Evolutionary conservation across 2,113 vertebrate species (phyloP), one percentile per base, ranked within the genome.

Genomic region (Hippocampus zosterae): DNA sequence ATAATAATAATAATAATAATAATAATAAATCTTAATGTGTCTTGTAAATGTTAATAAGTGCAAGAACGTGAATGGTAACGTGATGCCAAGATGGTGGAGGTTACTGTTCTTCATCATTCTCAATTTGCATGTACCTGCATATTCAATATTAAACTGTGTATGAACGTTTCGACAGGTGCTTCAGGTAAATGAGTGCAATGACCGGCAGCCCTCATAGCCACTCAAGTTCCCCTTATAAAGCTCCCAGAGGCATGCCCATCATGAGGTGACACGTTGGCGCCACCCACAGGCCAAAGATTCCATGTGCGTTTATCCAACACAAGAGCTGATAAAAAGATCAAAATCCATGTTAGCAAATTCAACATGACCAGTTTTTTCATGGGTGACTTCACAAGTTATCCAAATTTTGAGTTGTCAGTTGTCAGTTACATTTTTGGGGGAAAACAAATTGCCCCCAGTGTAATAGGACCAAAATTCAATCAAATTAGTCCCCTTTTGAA

Each of bases 241-340:
- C 60, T 74, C 63, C 69, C 57, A 29, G 23, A 53, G 50, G 73
- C 70, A 86, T 83, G 75, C 55, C 69, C 56, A 50, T 75, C 71
- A 52, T 79, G 76, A 66, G 37, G 78, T 85, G 86, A 85, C 81
- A 64, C 81, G 33, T 70, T 81, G 86, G 90, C 89, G 87, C 91
- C 90, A 85, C 85, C 90, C 78, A 73, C 85, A 91, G 91, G 87
- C 73, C 15, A 73, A 67, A 77, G 15, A 57, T 65, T 65, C 74
- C 46, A 75, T 59, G 76, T 88, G 59, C 87, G 61, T 53, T 68
- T 25, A 3, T 33, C 25, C 27, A 6, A 3, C 9, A 25, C 23
- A 13, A 33, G 12, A 27, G 55, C 5, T 29, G 23, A 27, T 27
- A 12, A 57, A 13, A 25, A 27, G 55, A 16, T 57, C 55, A 27